phyloP scores from a whole-genome alignment of 64 coral and sea anemone species.

The Actinia equina region DNA sequence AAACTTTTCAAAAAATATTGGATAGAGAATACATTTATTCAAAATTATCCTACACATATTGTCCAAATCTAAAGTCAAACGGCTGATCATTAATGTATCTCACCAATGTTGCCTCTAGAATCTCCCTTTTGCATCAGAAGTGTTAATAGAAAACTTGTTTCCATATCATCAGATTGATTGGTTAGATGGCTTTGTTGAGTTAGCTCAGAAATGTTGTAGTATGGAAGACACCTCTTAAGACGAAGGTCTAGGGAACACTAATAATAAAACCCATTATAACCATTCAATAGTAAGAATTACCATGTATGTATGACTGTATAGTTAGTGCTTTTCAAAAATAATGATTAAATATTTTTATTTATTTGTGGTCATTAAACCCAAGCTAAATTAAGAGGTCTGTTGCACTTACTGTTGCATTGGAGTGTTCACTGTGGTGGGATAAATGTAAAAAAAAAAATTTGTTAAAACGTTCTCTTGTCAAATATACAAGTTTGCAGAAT shows the following conservation, averaged over 20 bases:
- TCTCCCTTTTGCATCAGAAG: constrained; percentile 83
- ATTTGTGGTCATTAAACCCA: too few species aligned
- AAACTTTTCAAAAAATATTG: too few species aligned
- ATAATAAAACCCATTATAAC: neutral
- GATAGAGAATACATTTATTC: too few species aligned
- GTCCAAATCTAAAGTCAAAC: too few species aligned
- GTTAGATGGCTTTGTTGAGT: constrained; percentile 40
- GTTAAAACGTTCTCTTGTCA: neutral
- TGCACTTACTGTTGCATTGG: constrained; percentile 80
- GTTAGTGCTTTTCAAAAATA: too few species aligned
- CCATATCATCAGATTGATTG: constrained; percentile 44
- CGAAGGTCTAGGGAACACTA: constrained; percentile 81
- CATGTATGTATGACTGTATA: neutral
- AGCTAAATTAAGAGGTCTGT: too few species aligned
- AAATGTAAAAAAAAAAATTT: constrained; percentile 10
- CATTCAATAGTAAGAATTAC: neutral
- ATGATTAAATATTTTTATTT: too few species aligned
- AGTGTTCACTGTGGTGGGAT: constrained; percentile 55
- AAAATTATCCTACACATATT: too few species aligned
- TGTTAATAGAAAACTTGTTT: constrained; percentile 69
- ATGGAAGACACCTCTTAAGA: constrained; percentile 80
- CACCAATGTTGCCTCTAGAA: constrained; percentile 84
- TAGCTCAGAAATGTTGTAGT: constrained; percentile 74
- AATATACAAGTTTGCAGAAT: too few species aligned
- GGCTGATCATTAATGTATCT: neutral